phyloP scores from a whole-genome alignment of 2,888 invertebrate genomes.

The Meteorus cinctellus region DNA sequence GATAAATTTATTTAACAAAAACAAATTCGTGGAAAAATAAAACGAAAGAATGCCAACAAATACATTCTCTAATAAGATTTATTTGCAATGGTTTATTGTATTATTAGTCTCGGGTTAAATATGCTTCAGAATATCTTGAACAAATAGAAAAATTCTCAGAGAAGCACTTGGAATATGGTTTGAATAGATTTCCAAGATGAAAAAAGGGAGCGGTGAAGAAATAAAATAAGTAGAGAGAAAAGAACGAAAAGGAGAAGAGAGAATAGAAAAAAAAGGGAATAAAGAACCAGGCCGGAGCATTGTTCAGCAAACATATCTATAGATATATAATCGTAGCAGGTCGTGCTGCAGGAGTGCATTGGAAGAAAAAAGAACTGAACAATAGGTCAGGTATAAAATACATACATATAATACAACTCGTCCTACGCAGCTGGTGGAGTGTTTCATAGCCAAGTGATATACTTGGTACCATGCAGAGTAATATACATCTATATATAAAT shows the following conservation, averaged over 20 bases:
- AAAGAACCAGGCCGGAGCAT: neutral
- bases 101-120: neutral
- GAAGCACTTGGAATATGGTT: constrained; percentile 7
- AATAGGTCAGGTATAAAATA: constrained; percentile 37
- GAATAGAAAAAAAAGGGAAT: neutral
- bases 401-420: constrained; percentile 3
- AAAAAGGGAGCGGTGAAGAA: constrained; percentile 5
- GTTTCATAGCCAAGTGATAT: constrained; percentile 17
- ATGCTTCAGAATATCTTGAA: neutral
- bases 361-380: constrained; percentile 17
- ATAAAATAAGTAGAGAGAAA: neutral
- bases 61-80: neutral
- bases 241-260: neutral
- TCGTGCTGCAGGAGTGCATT: constrained; percentile 27
- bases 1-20: neutral
- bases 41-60: neutral
- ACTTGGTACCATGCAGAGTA: constrained; percentile 17
- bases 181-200: constrained; percentile 15
- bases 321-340: constrained; percentile 18
- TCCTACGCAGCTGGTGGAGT: constrained; percentile 25
- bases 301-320: neutral
- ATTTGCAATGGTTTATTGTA: neutral
- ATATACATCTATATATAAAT: neutral
- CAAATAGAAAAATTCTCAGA: constrained; percentile 2
- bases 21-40: neutral